These are phyloP conservation scores for Cancer borealis DNA, from an alignment of 2,888 invertebrate genomes.

Conservation along the genomic window DNA sequence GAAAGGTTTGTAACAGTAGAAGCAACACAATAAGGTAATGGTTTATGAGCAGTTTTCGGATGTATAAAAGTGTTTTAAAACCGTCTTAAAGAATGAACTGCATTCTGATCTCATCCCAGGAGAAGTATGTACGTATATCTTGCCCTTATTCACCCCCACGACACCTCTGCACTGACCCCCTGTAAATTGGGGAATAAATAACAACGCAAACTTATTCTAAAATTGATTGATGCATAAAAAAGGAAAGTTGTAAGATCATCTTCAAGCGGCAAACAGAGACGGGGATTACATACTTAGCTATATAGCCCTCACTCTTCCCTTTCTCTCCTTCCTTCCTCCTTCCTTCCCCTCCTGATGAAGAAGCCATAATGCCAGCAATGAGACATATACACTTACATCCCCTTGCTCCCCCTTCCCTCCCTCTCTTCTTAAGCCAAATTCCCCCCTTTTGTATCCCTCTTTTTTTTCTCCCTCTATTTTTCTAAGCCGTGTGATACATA, in stretches of 20 bases:
- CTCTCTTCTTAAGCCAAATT: background rate
- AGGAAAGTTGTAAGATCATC: background rate
- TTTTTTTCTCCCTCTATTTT: background rate
- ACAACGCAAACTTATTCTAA: background rate
- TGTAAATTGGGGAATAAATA: background rate
- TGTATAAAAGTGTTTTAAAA: background rate
- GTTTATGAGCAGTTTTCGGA: background rate
- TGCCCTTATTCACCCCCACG: background rate
- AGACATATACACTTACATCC: slow-evolving; percentile 2
- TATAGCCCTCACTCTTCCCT: background rate
- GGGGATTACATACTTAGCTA: no score
- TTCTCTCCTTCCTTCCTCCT: background rate
- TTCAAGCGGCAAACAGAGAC: no score
- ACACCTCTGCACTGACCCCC: background rate
- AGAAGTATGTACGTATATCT: background rate
- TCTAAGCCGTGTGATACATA: background rate
- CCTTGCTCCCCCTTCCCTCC: background rate
- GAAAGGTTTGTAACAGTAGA: background rate
- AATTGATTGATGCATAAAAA: background rate
- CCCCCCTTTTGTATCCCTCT: no score
- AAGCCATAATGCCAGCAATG: background rate
- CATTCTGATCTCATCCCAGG: background rate
- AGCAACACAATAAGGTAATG: background rate
- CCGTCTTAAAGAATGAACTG: background rate
- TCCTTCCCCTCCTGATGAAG: background rate